Evolutionary conservation across 1,140 invertebrate species (phyloP), one percentile per base, ranked within the genome.

Genomic region (Apis cerana): DNA sequence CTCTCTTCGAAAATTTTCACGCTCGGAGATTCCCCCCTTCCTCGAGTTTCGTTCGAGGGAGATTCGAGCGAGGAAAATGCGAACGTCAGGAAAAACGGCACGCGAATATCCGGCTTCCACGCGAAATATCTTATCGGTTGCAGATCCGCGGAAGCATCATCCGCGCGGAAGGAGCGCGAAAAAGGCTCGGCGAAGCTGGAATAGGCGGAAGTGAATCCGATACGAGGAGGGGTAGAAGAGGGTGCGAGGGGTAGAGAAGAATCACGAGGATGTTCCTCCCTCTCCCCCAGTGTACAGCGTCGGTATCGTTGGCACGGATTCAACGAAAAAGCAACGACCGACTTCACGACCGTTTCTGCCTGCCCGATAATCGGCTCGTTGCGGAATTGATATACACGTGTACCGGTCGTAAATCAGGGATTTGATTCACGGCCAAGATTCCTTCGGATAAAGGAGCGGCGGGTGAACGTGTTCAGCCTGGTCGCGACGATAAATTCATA

Each of bases 351-450:
- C 67, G 78, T 75, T 85, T 70, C 82, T 86, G 88, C 83, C 87
- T 71, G 77, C 77, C 88, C 89, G 90, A 92, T 93, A 92, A 93
- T 93, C 92, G 90, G 87, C 87, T 88, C 91, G 89, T 90, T 86
- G 88, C 85, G 76, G 86, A 93, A 90, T 92, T 92, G 91, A 92
- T 92, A 90, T 92, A 92, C 88, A 92, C 85, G 79, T 84, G 76
- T 76, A 80, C 75, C 80, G 75, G 52, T 54, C 71, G 75, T 92
- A 91, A 91, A 88, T 90, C 88, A 89, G 33, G 84, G 81, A 89
- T 89, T 92, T 93, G 92, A 93, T 88, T 86, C 89, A 84, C 76
- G 87, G 91, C 92, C 92, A 92, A 92, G 88, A 90, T 89, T 86
- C 69, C 67, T 71, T 27, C 43, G 84, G 85, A 90, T 89, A 89